These are phyloP conservation scores for Pasiphila rectangulata DNA, from an alignment of 2,888 invertebrate species.

Conservation along the genomic window DNA sequence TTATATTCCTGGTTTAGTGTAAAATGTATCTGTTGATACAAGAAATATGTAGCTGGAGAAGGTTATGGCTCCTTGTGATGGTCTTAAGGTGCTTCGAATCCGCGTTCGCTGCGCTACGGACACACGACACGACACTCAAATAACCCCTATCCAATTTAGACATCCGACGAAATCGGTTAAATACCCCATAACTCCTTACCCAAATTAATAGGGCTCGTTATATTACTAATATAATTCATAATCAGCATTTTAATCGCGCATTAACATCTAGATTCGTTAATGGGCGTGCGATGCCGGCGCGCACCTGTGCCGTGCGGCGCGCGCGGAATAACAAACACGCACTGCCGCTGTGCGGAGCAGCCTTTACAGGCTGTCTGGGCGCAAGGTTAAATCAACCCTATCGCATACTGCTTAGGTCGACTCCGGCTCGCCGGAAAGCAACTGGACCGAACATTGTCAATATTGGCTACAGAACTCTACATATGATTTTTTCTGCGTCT, in stretches of 20 bases:
- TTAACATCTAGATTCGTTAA: constrained; percentile 31
- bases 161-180: constrained; percentile 18
- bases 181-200: constrained; percentile 31
- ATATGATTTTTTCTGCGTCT: constrained; percentile 45
- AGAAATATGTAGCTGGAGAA: no score
- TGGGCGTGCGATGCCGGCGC: constrained; percentile 41
- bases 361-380: constrained; percentile 1
- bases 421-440: neutral
- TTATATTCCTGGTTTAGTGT: no score
- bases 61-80: no score
- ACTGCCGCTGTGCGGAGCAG: constrained; percentile 3
- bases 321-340: constrained; percentile 50
- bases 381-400: constrained; percentile 27
- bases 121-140: neutral
- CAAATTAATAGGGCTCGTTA: constrained; percentile 28
- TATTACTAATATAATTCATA: constrained; percentile 37
- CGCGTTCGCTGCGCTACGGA: no score
- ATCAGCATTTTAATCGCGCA: constrained; percentile 41
- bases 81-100: no score
- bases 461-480: constrained; percentile 43
- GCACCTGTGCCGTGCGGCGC: constrained; percentile 69
- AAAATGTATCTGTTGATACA: no score
- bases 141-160: neutral
- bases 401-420: fast-evolving
- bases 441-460: constrained; percentile 37